Evolutionary conservation across 2,113 vertebrate species (phyloP), one percentile per base, ranked within the genome.

Genomic region (Dicentrarchus labrax): DNA sequence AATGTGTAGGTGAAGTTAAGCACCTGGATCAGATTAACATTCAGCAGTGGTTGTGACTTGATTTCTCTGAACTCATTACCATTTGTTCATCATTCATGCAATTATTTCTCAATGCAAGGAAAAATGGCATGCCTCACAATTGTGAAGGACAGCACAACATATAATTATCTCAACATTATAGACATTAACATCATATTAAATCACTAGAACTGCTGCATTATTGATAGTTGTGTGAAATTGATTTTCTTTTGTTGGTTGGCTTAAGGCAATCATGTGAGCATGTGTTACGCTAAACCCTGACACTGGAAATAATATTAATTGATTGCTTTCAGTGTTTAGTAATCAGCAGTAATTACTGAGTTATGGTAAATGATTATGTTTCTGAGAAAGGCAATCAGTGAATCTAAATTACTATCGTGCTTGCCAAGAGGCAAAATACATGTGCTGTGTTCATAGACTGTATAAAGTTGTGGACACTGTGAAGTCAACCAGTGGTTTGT

Each of bases 11-110:
- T 79, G 85, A 70, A 77, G 50, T 76, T 57, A 85, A 85, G 64
- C 72, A 67, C 88, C 50, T 76, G 78, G 36, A 83, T 80, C 82
- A 78, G 57, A 74, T 86, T 82, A 74, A 66, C 53, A 88, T 88
- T 82, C 75, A 74, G 57, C 61, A 5, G 38, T 67, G 22, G 51
- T 80, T 82, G 51, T 30, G 56, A 61, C 66, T 72, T 57, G 22
- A 82, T 69, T 77, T 65, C 48, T 59, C 61, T 79, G 50, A 73
- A 69, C 65, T 66, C 81, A 72, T 76, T 67, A 83, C 59, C 22
- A 12, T 79, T 86, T 75, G 60, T 72, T 85, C 41, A 21, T 22
- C 65, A 36, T 79, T 79, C 43, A 45, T 73, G 62, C 61, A 68
- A 89, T 83, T 64, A 72, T 64, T 72, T 82, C n/a, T 78, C 24